These are phyloP conservation scores for Ophion ventricosus DNA, from an alignment of 2,888 invertebrate species.

Conservation along the genomic window DNA sequence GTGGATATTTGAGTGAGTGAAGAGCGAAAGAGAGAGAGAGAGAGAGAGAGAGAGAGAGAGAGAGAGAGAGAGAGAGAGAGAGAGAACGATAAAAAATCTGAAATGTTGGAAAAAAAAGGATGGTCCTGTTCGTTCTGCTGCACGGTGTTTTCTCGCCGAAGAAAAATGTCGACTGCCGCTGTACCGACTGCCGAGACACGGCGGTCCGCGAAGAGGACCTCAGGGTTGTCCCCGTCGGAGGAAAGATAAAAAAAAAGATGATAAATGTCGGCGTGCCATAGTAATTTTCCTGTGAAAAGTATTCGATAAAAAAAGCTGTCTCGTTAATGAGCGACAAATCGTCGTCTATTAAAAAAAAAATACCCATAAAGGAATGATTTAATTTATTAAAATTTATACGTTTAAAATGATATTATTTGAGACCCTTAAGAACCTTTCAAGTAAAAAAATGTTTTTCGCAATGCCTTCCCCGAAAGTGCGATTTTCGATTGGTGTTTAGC, in stretches of 20 bases:
- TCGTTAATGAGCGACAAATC: conserved; percentile 5
- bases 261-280: conserved; percentile 32
- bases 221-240: conserved; percentile 21
- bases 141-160: conserved; percentile 42
- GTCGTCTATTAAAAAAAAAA: conserved; percentile 8
- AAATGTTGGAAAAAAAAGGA: conserved; percentile 38
- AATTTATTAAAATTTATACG: no score
- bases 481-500: no score
- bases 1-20: conserved; percentile 44
- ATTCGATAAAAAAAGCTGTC: conserved; percentile 4
- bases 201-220: conserved; percentile 57
- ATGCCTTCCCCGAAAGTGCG: no score
- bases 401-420: no score
- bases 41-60: conserved; percentile 55
- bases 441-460: no score
- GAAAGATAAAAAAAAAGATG: conserved; percentile 45
- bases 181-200: conserved; percentile 45
- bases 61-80: no score
- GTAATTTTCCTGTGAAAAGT: conserved; percentile 1
- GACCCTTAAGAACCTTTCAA: no score
- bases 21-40: no score
- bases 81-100: conserved; percentile 31
- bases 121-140: conserved; percentile 27
- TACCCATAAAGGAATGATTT: no score
- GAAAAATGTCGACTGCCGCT: conserved; percentile 52